Evolutionary conservation across 2,113 vertebrate species (phyloP), one percentile per base, ranked within the genome.

Genomic region (Zootoca vivipara): DNA sequence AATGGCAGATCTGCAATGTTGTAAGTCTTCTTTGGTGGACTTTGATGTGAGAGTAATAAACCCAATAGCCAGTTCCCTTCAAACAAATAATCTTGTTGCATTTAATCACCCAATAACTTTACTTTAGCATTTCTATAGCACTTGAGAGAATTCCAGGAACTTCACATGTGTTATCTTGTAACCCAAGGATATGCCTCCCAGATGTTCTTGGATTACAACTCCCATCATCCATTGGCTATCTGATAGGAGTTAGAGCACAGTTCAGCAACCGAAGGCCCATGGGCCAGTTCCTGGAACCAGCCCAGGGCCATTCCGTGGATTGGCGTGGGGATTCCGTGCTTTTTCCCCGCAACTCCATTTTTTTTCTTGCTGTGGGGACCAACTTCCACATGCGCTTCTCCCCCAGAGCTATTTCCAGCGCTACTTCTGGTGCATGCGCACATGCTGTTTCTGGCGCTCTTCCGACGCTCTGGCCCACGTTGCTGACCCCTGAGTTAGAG

Each of bases 61-160:
- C 30, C 18, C 33, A 5, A 7, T 58, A 20, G 6, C 15, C 26
- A 5, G 16, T 74, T 79, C 16, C 58, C 16, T 78, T 78, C 28
- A 78, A 46, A 46, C 40, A 78, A 78, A 56, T 78, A 9, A 30
- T n/a, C 9, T 18, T 79, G 78, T 33, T 16, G n/a, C 1, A 2
- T 82, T 30, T 10, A 83, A 74, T 88, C 87, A 52, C 70, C 42
- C 40, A 58, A 83, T 91, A 84, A 87, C 78, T 73, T 84, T 70
- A 22, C 9, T 35, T 46, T 56, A 83, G 30, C 33, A 74, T 74
- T 74, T 74, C 20, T 38, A 35, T 35, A 35, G 20, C 38, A 18
- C 58, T 62, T 62, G 5, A 62, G 15, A 72, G 10, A 12, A 40
- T 82, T 82, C 38, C 28, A 69, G 42, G 64, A 40, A 33, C 64